A percentile compares a stretch with the other conserved stretches of the same genome.
phyloP scores from a whole-genome alignment of 2,888 invertebrate genomes.

The Pecten maximus region DNA sequence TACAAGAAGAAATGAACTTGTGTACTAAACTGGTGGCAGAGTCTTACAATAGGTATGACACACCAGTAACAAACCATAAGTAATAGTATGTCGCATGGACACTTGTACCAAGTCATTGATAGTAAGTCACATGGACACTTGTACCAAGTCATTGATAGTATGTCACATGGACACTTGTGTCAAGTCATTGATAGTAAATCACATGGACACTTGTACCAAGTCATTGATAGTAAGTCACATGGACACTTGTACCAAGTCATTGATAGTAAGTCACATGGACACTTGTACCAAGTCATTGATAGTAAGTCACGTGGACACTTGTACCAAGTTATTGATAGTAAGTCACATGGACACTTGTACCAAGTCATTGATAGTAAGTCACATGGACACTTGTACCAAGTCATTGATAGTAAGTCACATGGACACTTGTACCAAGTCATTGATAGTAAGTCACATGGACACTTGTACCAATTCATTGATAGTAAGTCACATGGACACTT shows the following conservation, averaged over 20 bases:
- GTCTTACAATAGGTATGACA: constrained; percentile 76
- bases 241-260: neutral
- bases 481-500: neutral
- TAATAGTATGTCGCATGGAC: neutral
- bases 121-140: neutral
- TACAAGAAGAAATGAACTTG: constrained; percentile 63
- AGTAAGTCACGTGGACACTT: neutral
- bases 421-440: too few species aligned
- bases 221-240: neutral
- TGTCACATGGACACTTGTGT: neutral
- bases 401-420: neutral
- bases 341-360: neutral
- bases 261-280: neutral
- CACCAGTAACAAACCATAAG: too few species aligned
- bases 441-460: neutral
- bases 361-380: neutral
- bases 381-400: neutral
- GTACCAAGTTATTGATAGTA: neutral
- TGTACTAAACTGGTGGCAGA: constrained; percentile 72
- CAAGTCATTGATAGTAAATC: neutral
- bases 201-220: neutral
- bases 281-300: neutral
- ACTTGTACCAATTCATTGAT: neutral
- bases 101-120: neutral
- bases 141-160: neutral